Evolutionary conservation across 1,140 invertebrate genomes (phyloP).

Genomic region (Limonius californicus): DNA sequence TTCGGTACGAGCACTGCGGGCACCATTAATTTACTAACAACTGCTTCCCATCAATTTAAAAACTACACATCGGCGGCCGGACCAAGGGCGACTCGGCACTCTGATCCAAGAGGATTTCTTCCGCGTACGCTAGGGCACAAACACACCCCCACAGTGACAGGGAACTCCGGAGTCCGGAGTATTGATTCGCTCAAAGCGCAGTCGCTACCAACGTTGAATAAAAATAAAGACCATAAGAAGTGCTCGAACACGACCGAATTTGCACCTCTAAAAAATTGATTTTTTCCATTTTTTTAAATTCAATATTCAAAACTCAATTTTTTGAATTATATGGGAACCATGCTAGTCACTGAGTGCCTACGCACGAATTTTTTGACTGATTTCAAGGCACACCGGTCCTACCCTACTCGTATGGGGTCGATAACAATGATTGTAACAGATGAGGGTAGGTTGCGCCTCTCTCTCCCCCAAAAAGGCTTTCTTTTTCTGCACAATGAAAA

Average conservation of each 20-base stretch:
- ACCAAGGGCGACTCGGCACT: background rate
- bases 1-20: background rate
- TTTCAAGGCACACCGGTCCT: background rate
- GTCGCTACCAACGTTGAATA: background rate
- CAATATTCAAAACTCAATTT: too few species aligned
- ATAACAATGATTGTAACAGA: constrained; percentile 1
- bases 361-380: too few species aligned
- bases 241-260: too few species aligned
- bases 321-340: too few species aligned
- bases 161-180: background rate
- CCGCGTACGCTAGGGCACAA: background rate
- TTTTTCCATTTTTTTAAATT: too few species aligned
- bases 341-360: too few species aligned
- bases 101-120: background rate
- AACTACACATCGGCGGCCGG: background rate
- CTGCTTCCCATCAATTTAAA: background rate
- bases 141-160: constrained; percentile 1
- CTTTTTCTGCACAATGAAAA: background rate
- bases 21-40: background rate
- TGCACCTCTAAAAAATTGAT: too few species aligned
- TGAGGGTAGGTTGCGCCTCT: background rate
- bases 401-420: background rate
- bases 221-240: background rate
- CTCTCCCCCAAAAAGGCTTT: background rate
- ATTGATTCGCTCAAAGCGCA: background rate